These are phyloP conservation scores for Beris morrisii DNA, from an alignment of 2,888 invertebrate genomes.

Conservation along the genomic window DNA sequence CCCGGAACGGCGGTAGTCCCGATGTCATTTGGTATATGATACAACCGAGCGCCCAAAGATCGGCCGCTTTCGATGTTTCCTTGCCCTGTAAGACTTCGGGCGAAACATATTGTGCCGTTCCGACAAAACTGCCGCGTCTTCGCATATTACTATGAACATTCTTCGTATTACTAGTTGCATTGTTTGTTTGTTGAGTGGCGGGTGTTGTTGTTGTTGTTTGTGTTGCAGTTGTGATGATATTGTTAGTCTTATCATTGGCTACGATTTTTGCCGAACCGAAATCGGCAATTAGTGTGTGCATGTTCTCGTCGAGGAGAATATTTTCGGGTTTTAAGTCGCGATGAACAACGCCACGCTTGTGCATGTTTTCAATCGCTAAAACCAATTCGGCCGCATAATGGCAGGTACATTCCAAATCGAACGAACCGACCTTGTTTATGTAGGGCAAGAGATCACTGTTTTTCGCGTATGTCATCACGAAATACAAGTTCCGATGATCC, in stretches of 20 bases:
- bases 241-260: conserved; percentile 8
- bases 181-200: neutral
- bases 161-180: conserved; percentile 21
- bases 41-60: conserved; percentile 97
- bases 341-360: conserved; percentile 86
- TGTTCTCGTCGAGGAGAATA: conserved; percentile 89
- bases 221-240: no score
- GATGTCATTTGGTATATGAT: conserved; percentile 96
- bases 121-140: conserved; percentile 87
- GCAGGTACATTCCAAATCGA: conserved; percentile 84
- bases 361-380: conserved; percentile 88
- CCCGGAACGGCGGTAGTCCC: conserved; percentile 89
- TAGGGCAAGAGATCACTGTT: conserved; percentile 92
- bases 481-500: conserved; percentile 88
- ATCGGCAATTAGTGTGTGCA: conserved; percentile 96
- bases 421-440: conserved; percentile 86
- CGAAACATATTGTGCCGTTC: conserved; percentile 98
- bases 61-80: conserved; percentile 75
- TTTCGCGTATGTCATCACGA: conserved; percentile 92
- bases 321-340: conserved; percentile 97
- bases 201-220: conserved; percentile 21
- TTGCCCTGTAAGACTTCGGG: conserved; percentile 90
- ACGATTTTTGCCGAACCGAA: conserved; percentile 92
- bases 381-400: conserved; percentile 96
- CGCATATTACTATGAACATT: conserved; percentile 43